Base-by-base conservation (phyloP, 2,888 invertebrate species). In the Macrosoma leucophasiata region DNA sequence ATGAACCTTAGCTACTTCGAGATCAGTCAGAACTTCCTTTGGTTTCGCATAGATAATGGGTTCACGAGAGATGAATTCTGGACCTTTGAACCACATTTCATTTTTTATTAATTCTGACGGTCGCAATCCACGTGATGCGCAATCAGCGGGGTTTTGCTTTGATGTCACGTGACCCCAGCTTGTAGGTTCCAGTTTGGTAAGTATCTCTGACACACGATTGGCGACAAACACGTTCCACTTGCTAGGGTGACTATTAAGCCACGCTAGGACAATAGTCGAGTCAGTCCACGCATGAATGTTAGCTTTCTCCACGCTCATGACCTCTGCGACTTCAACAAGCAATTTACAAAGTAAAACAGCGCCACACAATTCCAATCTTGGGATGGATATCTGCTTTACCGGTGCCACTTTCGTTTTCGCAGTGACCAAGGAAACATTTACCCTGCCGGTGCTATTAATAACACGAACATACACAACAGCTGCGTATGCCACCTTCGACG, bases 141-240 rank as follows among this genome's bases (percentile, higher is more conserved):
- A 15, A 8, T 32, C 36, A 11, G 32, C 39, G 3, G 29, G 36
- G 19, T 40, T 36, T 7, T 40, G 12, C 4, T 13, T n/a, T 1
- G 40, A 36, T 8, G 3, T 6, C 9, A 32, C 13, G 20, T 32
- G 26, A 7, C 20, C 14, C 32, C 32, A 32, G n/a, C 26, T 13
- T 20, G 5, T 14, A 25, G 18, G 24, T 6, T 10, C n/a, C 1
- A 20, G 1, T 4, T 9, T 17, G 2, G 24, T 10, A 10, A 25
- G 34, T 8, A 35, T 29, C 4, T 29, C 14, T 4, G 13, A 8
- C 1, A 29, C 25, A 6, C 34, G 4, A 13, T 35, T 35, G 2
- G 24, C 13, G 1, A 35, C 20, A 20, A 29, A 35, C 2, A 20
- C 20, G 2, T 15, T 25, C 29, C 34, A 25, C 12, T 18, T 5